phyloP scores from a whole-genome alignment of 2,113 vertebrate genomes.

The Erpornis zantholeuca region DNA sequence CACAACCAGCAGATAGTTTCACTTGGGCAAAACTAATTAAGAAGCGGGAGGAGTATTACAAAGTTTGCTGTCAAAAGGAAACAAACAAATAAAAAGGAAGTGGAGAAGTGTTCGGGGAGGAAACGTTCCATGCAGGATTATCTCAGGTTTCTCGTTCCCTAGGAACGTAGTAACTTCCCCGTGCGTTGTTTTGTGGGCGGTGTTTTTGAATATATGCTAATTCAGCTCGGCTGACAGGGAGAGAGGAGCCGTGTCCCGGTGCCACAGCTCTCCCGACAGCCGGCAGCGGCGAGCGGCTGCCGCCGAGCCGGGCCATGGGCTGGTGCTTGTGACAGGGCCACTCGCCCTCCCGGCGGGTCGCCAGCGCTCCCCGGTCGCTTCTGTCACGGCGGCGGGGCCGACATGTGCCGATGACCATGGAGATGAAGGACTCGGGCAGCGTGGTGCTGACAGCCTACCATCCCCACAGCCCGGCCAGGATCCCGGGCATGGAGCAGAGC shows the following conservation, averaged over 20 bases:
- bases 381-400: neutral
- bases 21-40: neutral
- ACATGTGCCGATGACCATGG: slow-evolving; percentile 76
- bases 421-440: slow-evolving; percentile 82
- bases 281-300: neutral
- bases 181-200: slow-evolving; percentile 60
- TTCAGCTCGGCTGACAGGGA: slow-evolving; percentile 32
- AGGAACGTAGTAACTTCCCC: slow-evolving; percentile 18
- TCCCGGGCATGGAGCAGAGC: slow-evolving; percentile 68
- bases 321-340: neutral
- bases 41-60: neutral
- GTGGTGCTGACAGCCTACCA: slow-evolving; percentile 89
- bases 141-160: slow-evolving; percentile 60
- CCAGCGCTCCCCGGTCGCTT: neutral
- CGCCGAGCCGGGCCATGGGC: neutral
- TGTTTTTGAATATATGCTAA: slow-evolving; percentile 62
- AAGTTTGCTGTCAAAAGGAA: neutral
- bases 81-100: neutral
- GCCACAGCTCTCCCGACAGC: slow-evolving; percentile 35
- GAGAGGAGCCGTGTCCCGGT: slow-evolving; percentile 6
- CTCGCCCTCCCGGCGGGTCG: neutral
- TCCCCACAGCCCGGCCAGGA: slow-evolving; percentile 76
- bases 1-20: neutral
- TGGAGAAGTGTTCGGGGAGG: neutral
- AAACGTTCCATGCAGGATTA: neutral